phyloP scores from a whole-genome alignment of 1,140 invertebrate genomes.

The Drosophila aff. region DNA sequence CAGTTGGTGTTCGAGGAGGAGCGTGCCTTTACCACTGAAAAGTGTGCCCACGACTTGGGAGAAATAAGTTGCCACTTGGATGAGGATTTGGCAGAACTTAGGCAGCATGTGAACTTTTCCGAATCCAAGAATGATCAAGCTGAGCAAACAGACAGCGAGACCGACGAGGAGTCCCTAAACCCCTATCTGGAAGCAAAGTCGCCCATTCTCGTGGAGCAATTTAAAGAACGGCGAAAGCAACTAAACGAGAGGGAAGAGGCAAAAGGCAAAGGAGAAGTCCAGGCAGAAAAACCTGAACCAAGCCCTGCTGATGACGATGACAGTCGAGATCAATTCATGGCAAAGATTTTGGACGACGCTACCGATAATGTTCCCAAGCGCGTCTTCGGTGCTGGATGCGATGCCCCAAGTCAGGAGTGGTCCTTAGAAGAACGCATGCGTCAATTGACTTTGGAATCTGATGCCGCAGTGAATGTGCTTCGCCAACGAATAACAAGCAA shows the following conservation, averaged over 20 bases:
- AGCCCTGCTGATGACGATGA: not conserved
- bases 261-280: not conserved
- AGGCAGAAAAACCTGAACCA: not conserved
- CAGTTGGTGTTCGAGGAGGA: constrained; percentile 49
- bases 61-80: constrained; percentile 56
- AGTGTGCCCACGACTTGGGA: constrained; percentile 57
- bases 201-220: constrained; percentile 3
- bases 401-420: constrained; percentile 53
- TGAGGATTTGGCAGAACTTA: constrained; percentile 55
- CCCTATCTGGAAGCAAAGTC: constrained; percentile 14
- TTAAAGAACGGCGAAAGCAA: constrained; percentile 18
- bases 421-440: constrained; percentile 46
- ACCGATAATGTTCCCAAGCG: constrained; percentile 66
- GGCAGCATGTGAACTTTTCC: not conserved
- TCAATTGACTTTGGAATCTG: constrained; percentile 31
- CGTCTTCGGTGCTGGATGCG: constrained; percentile 52
- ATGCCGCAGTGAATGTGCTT: not conserved
- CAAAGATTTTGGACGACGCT: constrained; percentile 52
- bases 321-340: constrained; percentile 38
- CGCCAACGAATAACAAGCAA: not conserved
- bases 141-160: constrained; percentile 2
- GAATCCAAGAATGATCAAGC: not conserved
- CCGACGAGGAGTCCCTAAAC: constrained; percentile 26
- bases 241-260: not conserved
- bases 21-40: constrained; percentile 45